Evolutionary conservation across 2,888 invertebrate species (phyloP), one percentile per base, ranked within the genome.

Genomic region (Melanostoma mellinum): DNA sequence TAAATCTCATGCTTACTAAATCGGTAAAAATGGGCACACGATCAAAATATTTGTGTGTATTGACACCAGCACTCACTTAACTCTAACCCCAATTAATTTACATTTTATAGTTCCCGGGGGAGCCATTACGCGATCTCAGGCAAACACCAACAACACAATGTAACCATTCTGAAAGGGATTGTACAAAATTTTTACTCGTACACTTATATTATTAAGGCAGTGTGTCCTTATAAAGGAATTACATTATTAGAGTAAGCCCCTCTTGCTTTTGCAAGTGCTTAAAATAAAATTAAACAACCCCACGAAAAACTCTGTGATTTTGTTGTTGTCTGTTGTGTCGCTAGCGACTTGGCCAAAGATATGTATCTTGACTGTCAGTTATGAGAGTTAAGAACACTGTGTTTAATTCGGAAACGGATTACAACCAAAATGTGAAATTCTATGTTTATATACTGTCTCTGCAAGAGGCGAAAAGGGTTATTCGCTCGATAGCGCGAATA

Each of bases 81-180:
- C 88, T 85, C 89, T 87, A 89, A 89, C 89, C 89, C 88, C 89
- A 90, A 90, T 90, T 90, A 90, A 90, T 90, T 89, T 88, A 90
- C 88, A 88, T 89, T 90, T 90, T 90, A 90, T 90, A 88, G 90
- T 87, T 87, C 90, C 90, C 90, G 86, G 85, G 91, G 89, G 90
- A 88, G 88, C 87, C 88, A 89, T 90, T 89, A 88, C 87, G 88
- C 85, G 88, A 84, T 79, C 84, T 84, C 65, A 73, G 48, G 50
- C 65, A 58, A 69, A 42, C 68, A 60, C 58, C 56, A 63, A 44
- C 67, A 44, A 71, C 69, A 46, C 73, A 63, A 58, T 60, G 48
- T 50, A 6, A 6, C 6, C 38, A 53, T 65, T 79, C 36, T 8
- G 8, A 53, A 78, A 82, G 73, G 78, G 69, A 79, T 50, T 65